Base-by-base conservation (phyloP, 1,140 invertebrate species). In the Frieseomelitta varia region DNA sequence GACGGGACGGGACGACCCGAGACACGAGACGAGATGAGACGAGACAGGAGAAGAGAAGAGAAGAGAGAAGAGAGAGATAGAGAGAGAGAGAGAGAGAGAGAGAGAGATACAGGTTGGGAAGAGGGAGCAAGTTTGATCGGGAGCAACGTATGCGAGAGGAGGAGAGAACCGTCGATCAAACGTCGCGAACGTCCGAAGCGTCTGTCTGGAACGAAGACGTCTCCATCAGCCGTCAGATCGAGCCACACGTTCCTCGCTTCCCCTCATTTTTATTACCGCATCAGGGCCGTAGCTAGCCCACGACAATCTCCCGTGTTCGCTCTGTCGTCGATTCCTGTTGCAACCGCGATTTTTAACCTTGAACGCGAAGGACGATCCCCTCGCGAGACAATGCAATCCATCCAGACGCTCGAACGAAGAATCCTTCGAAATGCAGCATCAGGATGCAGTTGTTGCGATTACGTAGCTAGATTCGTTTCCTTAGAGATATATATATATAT, bases 161-260 rank as follows among this genome's bases (percentile, higher is more conserved):
- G 80, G 90, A 91, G 81, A 85, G 85, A 90, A 88, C 89, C 90
- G 93, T 94, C 93, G 91, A 94, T 94, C 93, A 94, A 93, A 92
- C 89, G 92, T 93, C 89, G 88, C 87, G 72, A 90, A 63, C 86
- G 86, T 93, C 93, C 90, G 86, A 92, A 83, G 87, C 91, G 90
- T 91, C 90, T 93, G 91, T 92, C 92, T 90, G 87, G 79, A 91
- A 90, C 91, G 92, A 91, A 91, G 92, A 93, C 90, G 90, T 94
- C 93, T 94, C 93, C 92, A 93, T 94, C 93, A 91, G 53, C 84
- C 88, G 86, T 92, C 91, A 89, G 91, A 89, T 91, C 88, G 84
- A 87, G 85, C 85, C 80, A 87, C 86, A 85, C 86, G 85, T 87
- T 87, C 79, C 68, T 85, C 81, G 68, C 81, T 86, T 47, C 86